phyloP scores from a whole-genome alignment of 2,888 invertebrate species.

The Uloborus plumipes region DNA sequence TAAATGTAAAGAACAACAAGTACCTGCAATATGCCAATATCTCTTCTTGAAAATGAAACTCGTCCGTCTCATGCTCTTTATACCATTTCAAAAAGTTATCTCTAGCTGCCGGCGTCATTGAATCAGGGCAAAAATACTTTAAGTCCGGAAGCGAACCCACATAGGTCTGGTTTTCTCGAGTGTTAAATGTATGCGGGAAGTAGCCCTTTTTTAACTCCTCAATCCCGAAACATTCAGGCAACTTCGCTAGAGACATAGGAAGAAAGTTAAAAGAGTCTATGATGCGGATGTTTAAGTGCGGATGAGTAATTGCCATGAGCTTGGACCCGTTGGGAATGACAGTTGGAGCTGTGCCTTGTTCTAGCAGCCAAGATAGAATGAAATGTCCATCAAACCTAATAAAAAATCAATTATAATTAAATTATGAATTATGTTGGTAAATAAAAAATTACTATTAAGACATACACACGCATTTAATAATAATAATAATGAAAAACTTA shows the following conservation, averaged over 20 bases:
- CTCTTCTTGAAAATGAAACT: too few species aligned
- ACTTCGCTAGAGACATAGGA: slow-evolving; percentile 27
- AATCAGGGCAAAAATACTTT: slow-evolving; percentile 5
- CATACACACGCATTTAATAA: too few species aligned
- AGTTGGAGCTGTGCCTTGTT: slow-evolving; percentile 4
- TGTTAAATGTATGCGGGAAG: slow-evolving; percentile 43
- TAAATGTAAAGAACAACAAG: too few species aligned
- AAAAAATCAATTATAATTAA: too few species aligned
- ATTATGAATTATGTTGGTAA: too few species aligned
- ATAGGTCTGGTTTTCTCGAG: slow-evolving; percentile 15
- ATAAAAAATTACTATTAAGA: too few species aligned
- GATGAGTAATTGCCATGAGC: slow-evolving; percentile 2
- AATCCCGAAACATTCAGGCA: slow-evolving; percentile 23
- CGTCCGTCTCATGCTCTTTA: neutral
- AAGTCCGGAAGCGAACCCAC: slow-evolving; percentile 4
- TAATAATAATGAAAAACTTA: neutral
- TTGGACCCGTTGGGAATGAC: slow-evolving; percentile 24
- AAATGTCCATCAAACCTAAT: slow-evolving; percentile 35
- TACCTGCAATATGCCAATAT: too few species aligned
- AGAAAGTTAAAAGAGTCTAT: slow-evolving; percentile 49
- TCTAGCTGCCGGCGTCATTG: neutral
- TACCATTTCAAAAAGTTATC: slow-evolving; percentile 10
- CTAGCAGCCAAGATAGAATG: slow-evolving; percentile 1
- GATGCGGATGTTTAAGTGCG: neutral
- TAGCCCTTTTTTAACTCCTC: slow-evolving; percentile 25